phyloP scores from a whole-genome alignment of 2,113 vertebrate genomes.

The Paramisgurnus dabryanus region DNA sequence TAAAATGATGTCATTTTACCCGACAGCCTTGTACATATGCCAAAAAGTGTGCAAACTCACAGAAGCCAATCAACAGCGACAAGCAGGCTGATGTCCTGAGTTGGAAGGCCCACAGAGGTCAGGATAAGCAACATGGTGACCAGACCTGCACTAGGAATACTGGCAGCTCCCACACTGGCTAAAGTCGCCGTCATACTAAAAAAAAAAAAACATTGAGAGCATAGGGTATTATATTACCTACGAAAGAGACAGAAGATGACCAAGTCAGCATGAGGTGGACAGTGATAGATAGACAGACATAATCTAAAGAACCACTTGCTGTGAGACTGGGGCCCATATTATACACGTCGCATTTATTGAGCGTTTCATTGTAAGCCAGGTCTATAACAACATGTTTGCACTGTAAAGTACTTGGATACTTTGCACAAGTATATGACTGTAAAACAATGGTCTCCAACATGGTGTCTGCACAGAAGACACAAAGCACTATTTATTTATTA shows the following conservation, averaged over 20 bases:
- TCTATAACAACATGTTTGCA: not conserved
- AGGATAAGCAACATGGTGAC: constrained; percentile 85
- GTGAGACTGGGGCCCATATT: no score
- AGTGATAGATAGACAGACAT: not conserved
- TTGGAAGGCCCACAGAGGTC: constrained; percentile 82
- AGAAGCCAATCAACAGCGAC: constrained; percentile 86
- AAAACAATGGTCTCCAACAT: no score
- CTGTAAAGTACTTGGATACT: not conserved
- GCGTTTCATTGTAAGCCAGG: no score
- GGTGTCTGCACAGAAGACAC: no score
- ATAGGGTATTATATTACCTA: not conserved
- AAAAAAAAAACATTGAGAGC: not conserved
- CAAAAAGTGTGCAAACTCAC: constrained; percentile 70
- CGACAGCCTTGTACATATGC: not conserved
- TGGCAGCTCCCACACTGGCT: constrained; percentile 83
- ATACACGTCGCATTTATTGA: no score
- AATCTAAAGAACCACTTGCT: not conserved
- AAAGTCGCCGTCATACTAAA: constrained; percentile 82
- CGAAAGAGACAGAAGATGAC: not conserved
- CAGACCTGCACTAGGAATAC: constrained; percentile 84
- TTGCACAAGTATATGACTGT: no score
- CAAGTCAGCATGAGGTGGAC: not conserved
- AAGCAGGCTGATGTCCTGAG: constrained; percentile 84
- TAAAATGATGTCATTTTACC: not conserved
- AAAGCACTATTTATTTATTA: no score